These are phyloP conservation scores for Lordiphosa collinella DNA, from an alignment of 1,140 invertebrate species.

Conservation along the genomic window DNA sequence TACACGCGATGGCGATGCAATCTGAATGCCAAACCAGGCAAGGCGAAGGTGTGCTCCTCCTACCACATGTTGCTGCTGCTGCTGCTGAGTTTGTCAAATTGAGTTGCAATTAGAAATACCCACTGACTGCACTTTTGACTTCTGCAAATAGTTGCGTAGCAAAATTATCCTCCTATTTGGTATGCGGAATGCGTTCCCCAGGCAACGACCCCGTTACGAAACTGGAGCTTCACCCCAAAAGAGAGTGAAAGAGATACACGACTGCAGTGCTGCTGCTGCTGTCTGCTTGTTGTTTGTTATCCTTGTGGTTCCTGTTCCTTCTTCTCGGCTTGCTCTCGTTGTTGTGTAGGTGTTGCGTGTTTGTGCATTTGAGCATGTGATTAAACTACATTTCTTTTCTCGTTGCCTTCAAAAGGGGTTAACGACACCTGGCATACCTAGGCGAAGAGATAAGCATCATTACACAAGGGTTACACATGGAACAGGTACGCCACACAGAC, in stretches of 20 bases:
- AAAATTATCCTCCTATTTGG: slow-evolving; percentile 58
- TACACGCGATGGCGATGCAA: slow-evolving; percentile 73
- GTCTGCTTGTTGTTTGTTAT: slow-evolving; percentile 30
- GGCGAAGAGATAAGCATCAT: slow-evolving; percentile 21
- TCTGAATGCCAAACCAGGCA: slow-evolving; percentile 74
- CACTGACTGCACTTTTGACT: slow-evolving; percentile 20
- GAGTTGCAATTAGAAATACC: slow-evolving; percentile 60
- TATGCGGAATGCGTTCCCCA: slow-evolving; percentile 60
- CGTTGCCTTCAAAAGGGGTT: slow-evolving; percentile 36
- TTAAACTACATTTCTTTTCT: slow-evolving; percentile 66
- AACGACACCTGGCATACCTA: slow-evolving; percentile 36
- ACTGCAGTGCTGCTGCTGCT: slow-evolving; percentile 16
- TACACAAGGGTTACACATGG: slow-evolving; percentile 14
- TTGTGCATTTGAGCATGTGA: slow-evolving; percentile 73
- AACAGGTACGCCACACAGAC: slow-evolving; percentile 21
- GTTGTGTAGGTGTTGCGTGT: slow-evolving; percentile 65
- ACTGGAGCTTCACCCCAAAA: slow-evolving; percentile 42
- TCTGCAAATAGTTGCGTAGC: slow-evolving; percentile 49
- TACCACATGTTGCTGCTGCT: slow-evolving; percentile 67
- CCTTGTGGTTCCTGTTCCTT: slow-evolving; percentile 5
- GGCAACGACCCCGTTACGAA: slow-evolving; percentile 72
- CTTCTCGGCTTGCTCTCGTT: background rate
- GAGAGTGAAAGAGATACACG: slow-evolving; percentile 17
- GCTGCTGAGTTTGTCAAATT: slow-evolving; percentile 65
- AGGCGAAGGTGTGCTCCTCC: slow-evolving; percentile 37